Conservation (phyloP, 2,113 vertebrate species). For the Pagrus major region DNA sequence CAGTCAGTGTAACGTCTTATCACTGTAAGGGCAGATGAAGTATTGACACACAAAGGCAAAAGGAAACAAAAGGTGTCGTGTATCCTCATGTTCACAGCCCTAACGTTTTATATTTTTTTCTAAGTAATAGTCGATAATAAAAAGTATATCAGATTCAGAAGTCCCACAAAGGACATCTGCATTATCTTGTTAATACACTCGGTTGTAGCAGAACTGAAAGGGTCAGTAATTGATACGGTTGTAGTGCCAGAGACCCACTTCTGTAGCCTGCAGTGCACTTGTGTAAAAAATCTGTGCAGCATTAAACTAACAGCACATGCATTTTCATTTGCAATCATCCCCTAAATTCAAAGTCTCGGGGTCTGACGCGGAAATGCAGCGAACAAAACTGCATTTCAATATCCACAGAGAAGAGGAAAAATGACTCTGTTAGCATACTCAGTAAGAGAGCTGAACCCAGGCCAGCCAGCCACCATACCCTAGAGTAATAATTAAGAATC, state of each 20-base stretch:
- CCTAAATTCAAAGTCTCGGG: constrained; percentile 65
- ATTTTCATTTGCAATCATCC: constrained; percentile 75
- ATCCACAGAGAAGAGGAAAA: constrained; percentile 72
- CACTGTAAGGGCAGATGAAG: constrained; percentile 67
- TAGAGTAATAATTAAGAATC: constrained; percentile 86
- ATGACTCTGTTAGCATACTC: constrained; percentile 78
- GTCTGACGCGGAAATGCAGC: constrained; percentile 55
- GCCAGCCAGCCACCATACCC: constrained; percentile 79
- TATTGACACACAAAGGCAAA: constrained; percentile 54
- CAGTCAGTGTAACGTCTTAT: constrained; percentile 65
- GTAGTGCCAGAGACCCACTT: constrained; percentile 24
- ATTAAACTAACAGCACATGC: constrained; percentile 61
- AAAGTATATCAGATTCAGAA: constrained; percentile 23
- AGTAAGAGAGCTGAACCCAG: constrained; percentile 72
- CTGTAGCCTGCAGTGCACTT: constrained; percentile 49
- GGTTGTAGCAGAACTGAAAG: constrained; percentile 26
- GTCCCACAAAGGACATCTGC: constrained; percentile 22
- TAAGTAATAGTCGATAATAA: constrained; percentile 31
- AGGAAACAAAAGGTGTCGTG: constrained; percentile 46
- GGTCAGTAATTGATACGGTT: constrained; percentile 34
- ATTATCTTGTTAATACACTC: constrained; percentile 36
- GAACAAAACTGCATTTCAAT: constrained; percentile 80
- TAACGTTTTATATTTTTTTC: constrained; percentile 25
- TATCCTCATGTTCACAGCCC: constrained; percentile 33
- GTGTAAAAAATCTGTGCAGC: constrained; percentile 53